Evolutionary conservation across 2,797 vertebrate species (phyloP).

Genomic region (Karalla daura): DNA sequence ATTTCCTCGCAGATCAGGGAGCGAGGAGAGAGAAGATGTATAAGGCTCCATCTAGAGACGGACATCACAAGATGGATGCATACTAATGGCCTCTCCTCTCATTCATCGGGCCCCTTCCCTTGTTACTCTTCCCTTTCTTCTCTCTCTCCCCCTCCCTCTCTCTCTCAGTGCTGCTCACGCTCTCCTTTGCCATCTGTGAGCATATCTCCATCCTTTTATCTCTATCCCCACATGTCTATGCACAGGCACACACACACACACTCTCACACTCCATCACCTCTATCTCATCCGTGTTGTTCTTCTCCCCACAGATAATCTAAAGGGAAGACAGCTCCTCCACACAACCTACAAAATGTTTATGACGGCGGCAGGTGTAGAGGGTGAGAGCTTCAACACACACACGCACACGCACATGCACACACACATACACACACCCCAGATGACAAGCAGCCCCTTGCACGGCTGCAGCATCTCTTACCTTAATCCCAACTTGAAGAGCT

Average conservation of each 20-base stretch:
- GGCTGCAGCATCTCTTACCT: slow-evolving; percentile 63
- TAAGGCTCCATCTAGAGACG: slow-evolving; percentile 35
- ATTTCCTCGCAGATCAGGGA: slow-evolving; percentile 44
- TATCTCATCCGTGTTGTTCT: slow-evolving; percentile 42
- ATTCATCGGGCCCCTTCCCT: slow-evolving; percentile 47
- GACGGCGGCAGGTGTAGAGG: slow-evolving; percentile 92
- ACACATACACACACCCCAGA: slow-evolving; percentile 7
- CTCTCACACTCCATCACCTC: slow-evolving; percentile 32
- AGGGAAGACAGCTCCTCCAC: slow-evolving; percentile 93
- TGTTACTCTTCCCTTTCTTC: slow-evolving; percentile 32
- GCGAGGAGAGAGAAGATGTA: slow-evolving; percentile 37
- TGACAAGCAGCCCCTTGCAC: slow-evolving; percentile 30
- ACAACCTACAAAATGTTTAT: slow-evolving; percentile 98
- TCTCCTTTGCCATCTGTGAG: slow-evolving; percentile 70
- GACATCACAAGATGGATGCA: slow-evolving; percentile 53
- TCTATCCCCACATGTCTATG: slow-evolving; percentile 22
- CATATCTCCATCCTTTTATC: slow-evolving; percentile 70
- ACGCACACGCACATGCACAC: slow-evolving; percentile 29
- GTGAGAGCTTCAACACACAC: slow-evolving; percentile 79
- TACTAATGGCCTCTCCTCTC: slow-evolving; percentile 47
- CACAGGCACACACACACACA: slow-evolving; percentile 13
- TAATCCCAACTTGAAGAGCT: slow-evolving; percentile 67
- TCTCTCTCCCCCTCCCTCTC: slow-evolving; percentile 30
- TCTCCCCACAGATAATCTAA: slow-evolving; percentile 83
- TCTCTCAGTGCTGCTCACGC: slow-evolving; percentile 41